Evolutionary conservation across 2,797 vertebrate species (phyloP), one percentile per base, ranked within the genome.

Genomic region (Mormyrops attenuatus): DNA sequence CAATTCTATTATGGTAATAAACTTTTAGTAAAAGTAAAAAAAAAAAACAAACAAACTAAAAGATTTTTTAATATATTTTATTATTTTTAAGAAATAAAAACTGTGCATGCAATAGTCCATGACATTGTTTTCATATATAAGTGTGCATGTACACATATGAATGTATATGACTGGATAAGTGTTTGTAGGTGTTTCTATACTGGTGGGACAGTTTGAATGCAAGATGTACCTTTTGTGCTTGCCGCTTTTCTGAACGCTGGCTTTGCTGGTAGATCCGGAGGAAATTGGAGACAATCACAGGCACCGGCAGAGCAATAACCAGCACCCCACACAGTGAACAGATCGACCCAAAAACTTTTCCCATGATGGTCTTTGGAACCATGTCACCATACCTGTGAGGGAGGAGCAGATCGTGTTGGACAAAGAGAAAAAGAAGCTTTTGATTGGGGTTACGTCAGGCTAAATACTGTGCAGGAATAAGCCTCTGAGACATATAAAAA

Each of bases 251-350:
- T 80, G 98, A 96, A 92, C 98, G 95, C 94, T 99, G 98, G 89
- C 98, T 99, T 94, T 99, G 98, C 95, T 99, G 98, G 94, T 99
- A 99, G 94, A 99, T 99, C 2, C 98, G 97, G 93, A 98, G 98
- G 96, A 99, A 99, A 95, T 99, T 99, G 91, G 98, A 99, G 92
- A 99, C 98, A 57, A 99, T 99, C 90, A 99, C 98, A 34, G 98
- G 98, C 90, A 99, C 98, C 1, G 98, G 98, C 89, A 99, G 93
- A 89, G 98, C 98, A 49, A 99, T 99, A 94, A 99, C 98, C 94
- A 99, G 95, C 92, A 99, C 98, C 34, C 98, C 98, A 85, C 98
- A 99, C 93, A 99, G 95, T 0, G 98, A 99, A 89, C 98, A 99
- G 94, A 99, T 97, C 91, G 98, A 99, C 89, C 98, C 98, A 94